These are phyloP conservation scores for Hyposoter dolosus DNA, from an alignment of 2,888 invertebrate species.

Conservation along the genomic window DNA sequence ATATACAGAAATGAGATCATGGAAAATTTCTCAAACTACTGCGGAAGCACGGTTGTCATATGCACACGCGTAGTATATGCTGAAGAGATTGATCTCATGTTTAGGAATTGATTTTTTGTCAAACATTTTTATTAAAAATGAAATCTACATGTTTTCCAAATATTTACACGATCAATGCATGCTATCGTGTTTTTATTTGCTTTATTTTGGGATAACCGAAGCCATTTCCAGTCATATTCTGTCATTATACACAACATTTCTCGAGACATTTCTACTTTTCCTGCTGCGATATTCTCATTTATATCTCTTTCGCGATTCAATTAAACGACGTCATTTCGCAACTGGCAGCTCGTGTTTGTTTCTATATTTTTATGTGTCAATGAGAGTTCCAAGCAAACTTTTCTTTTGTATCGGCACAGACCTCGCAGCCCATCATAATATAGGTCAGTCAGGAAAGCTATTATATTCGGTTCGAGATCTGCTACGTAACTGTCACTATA, in stretches of 20 bases:
- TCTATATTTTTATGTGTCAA: constrained; percentile 10
- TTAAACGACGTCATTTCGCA: background rate
- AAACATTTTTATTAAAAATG: background rate
- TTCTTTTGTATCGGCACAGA: constrained; percentile 16
- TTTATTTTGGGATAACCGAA: background rate
- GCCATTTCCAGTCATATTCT: background rate
- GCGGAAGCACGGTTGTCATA: background rate
- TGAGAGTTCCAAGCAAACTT: constrained; percentile 1
- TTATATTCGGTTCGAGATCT: constrained; percentile 21
- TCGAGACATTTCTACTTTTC: background rate
- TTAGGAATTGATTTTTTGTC: no score
- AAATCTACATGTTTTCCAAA: background rate
- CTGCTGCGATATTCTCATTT: constrained; percentile 4
- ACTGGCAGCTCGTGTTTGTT: background rate
- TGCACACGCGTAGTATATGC: background rate
- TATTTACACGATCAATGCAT: background rate
- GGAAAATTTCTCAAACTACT: background rate
- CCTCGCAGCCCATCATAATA: constrained; percentile 9
- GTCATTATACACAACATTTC: background rate
- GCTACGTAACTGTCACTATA: constrained; percentile 21
- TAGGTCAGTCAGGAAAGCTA: constrained; percentile 28
- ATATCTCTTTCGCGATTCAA: constrained; percentile 4
- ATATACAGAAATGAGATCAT: background rate
- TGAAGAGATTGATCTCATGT: background rate
- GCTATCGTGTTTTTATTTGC: background rate